These are phyloP conservation scores for Agrotis segetum DNA, from an alignment of 2,888 invertebrate genomes.

Conservation along the genomic window DNA sequence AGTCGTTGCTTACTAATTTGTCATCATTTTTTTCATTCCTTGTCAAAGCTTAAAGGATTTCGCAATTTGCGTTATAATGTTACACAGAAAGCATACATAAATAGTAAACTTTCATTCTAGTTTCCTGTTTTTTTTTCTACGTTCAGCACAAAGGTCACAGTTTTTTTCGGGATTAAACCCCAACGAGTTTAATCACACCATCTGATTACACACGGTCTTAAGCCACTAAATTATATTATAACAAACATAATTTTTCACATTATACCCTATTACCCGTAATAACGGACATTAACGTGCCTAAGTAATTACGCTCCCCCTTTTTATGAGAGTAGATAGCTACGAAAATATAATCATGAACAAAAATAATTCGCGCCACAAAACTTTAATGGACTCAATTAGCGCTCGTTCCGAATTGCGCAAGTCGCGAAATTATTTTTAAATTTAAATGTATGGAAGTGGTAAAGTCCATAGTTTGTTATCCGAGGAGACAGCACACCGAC, in stretches of 20 bases:
- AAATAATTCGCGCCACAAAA: slow-evolving; percentile 72
- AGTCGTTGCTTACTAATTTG: slow-evolving; percentile 10
- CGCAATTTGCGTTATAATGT: slow-evolving; percentile 11
- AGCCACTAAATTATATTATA: slow-evolving; percentile 61
- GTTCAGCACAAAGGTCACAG: background rate
- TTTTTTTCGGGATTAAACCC: slow-evolving; percentile 19
- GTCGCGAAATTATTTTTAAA: slow-evolving; percentile 76
- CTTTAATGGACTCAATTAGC: slow-evolving; percentile 78
- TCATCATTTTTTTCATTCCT: slow-evolving; percentile 6
- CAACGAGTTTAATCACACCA: slow-evolving; percentile 21
- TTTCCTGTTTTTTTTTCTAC: background rate
- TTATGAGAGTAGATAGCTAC: slow-evolving; percentile 65
- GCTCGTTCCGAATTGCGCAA: slow-evolving; percentile 66
- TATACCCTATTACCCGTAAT: slow-evolving; percentile 64
- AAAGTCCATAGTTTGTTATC: slow-evolving; percentile 78
- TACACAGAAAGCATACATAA: slow-evolving; percentile 42
- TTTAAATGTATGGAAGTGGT: slow-evolving; percentile 73
- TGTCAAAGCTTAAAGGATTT: slow-evolving; percentile 32
- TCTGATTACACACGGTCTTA: slow-evolving; percentile 60
- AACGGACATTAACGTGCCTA: slow-evolving; percentile 62
- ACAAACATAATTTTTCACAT: slow-evolving; percentile 66
- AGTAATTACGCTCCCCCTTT: slow-evolving; percentile 67
- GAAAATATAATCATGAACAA: slow-evolving; percentile 69
- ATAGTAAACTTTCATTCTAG: slow-evolving; percentile 10
- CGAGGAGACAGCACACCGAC: slow-evolving; percentile 72